Base-by-base conservation (phyloP, 2,888 invertebrate species). In the Eristalis intricaria region DNA sequence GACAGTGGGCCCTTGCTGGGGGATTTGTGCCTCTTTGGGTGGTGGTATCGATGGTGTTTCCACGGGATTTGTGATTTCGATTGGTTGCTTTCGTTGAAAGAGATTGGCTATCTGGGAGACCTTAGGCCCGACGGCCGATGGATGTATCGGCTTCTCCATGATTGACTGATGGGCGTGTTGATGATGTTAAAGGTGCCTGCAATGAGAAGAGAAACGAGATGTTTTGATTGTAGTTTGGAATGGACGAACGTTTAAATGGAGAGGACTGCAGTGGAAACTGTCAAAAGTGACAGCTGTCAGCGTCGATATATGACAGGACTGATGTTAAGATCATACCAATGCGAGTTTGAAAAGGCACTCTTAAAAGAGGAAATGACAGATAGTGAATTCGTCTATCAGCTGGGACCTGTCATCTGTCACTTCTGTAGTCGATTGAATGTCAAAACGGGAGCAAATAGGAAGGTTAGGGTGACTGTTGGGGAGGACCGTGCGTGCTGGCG, bases 91-190 rank as follows among this genome's bases (percentile, higher is more conserved):
- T 89, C 95, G 95, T 94, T 97, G 97, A 93, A 98, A 98, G 92
- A 97, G 96, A 93, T 97, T 97, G 84, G 98, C 97, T 90, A 98
- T 98, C 94, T 97, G 97, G 89, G 97, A 97, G 91, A 97, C 97
- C 94, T 97, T 97, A 90, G 96, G 95, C 93, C 97, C 97, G 92
- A 95, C 94, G 90, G 94, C 90, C 65, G 92, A 91, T 90, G 91
- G 92, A 88, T 93, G 92, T 88, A 92, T 91, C 90, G 95, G 94
- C 92, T 96, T 96, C 94, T 96, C 95, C 95, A 96, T 92, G 38
- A 64, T 89, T 77, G 61, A 19, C 40, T 65, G 56, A 29, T 63
- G 32, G 77, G 66, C 71, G 78, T 79, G 71, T 94, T 91, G 94
- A 73, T 79, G 70, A 43, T 81, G 71, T 61, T 50, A 81, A 73